These are phyloP conservation scores for Thaleichthys pacificus DNA, from an alignment of 2,797 vertebrate species.

Conservation along the genomic window DNA sequence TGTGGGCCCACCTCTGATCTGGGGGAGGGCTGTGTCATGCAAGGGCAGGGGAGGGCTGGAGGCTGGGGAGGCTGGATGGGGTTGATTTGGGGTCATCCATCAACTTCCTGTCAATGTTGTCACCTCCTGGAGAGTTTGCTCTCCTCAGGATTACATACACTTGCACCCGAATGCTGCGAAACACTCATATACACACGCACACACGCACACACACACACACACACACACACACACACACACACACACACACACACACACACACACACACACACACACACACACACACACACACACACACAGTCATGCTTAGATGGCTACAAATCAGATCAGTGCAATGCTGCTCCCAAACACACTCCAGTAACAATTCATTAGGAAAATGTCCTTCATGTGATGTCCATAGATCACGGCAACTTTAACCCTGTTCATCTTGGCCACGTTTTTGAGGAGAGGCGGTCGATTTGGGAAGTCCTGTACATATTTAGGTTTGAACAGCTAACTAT, in stretches of 20 bases:
- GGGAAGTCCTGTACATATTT: no score
- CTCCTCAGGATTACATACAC: slow-evolving; percentile 28
- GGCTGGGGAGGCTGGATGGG: slow-evolving; percentile 58
- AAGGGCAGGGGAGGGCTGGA: slow-evolving; percentile 76
- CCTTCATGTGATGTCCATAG: no score
- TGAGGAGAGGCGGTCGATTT: no score
- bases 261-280: slow-evolving; percentile 25
- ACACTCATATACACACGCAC: slow-evolving; percentile 7
- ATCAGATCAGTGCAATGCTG: slow-evolving; percentile 10
- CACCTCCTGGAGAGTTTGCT: slow-evolving; percentile 72
- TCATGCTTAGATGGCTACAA: slow-evolving; percentile 8
- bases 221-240: slow-evolving; percentile 1
- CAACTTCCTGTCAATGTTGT: slow-evolving; percentile 86
- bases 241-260: slow-evolving; percentile 20
- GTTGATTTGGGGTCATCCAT: slow-evolving; percentile 85
- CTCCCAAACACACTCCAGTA: slow-evolving; percentile 24
- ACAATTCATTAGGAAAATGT: not conserved
- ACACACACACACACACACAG: slow-evolving; percentile 27
- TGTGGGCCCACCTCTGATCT: slow-evolving; percentile 52
- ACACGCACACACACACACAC: not conserved
- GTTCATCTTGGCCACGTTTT: no score
- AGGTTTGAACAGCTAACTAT: no score
- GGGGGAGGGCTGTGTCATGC: slow-evolving; percentile 83
- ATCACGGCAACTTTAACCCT: no score
- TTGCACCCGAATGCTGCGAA: not conserved